phyloP scores from a whole-genome alignment of 2,888 invertebrate genomes.

The Galeopsomyia nigrocyanea region DNA sequence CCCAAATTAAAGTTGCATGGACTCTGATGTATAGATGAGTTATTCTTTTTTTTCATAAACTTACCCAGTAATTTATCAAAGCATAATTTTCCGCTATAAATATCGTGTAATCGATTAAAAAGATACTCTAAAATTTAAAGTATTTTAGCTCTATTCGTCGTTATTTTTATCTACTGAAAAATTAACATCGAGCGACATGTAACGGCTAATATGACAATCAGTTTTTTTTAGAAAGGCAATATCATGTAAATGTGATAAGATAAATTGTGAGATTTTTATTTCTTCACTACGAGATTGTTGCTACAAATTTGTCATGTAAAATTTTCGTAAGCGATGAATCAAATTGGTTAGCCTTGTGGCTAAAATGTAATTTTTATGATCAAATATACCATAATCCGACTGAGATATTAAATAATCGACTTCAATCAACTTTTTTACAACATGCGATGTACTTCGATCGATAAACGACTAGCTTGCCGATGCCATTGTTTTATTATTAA shows the following conservation, averaged over 20 bases:
- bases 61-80: conserved; percentile 32
- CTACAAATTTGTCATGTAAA: conserved; percentile 26
- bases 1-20: conserved; percentile 28
- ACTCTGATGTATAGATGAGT: conserved; percentile 34
- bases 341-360: too few species aligned
- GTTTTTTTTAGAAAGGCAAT: conserved; percentile 41
- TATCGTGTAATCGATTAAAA: conserved; percentile 44
- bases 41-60: conserved; percentile 18
- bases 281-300: conserved; percentile 35
- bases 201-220: conserved; percentile 31
- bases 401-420: background rate
- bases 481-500: conserved; percentile 37
- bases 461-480: conserved; percentile 13
- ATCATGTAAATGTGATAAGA: conserved; percentile 43
- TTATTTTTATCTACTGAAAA: conserved; percentile 34
- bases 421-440: too few species aligned
- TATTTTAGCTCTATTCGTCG: conserved; percentile 44
- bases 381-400: conserved; percentile 14
- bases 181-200: conserved; percentile 34
- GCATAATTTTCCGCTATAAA: conserved; percentile 39
- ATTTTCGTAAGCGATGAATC: background rate
- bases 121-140: conserved; percentile 34
- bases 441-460: conserved; percentile 21
- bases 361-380: too few species aligned
- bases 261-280: conserved; percentile 33